Evolutionary conservation across 1,140 invertebrate species (phyloP).

Genomic region (Melitaea cinxia): DNA sequence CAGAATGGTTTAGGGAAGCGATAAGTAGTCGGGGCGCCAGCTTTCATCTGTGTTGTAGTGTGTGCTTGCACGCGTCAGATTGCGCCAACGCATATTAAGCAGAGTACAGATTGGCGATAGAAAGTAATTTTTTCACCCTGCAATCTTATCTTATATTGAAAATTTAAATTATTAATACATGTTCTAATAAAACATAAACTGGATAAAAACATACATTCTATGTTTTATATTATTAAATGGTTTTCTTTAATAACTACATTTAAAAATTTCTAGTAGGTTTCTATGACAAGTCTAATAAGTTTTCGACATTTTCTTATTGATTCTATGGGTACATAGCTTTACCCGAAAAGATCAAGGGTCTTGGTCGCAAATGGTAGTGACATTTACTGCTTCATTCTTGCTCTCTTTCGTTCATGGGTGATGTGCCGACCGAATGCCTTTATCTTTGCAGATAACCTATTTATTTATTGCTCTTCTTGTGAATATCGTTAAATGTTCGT

Average conservation of each 20-base stretch:
- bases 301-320: neutral
- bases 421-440: constrained; percentile 31
- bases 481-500: constrained; percentile 29
- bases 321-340: constrained; percentile 18
- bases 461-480: constrained; percentile 36
- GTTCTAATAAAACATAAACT: too few species aligned
- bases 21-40: constrained; percentile 71
- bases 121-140: neutral
- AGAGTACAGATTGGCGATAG: constrained; percentile 16
- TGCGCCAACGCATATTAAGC: constrained; percentile 47
- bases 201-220: too few species aligned
- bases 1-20: constrained; percentile 59
- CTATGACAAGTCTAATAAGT: neutral
- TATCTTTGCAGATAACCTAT: constrained; percentile 47
- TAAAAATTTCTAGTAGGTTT: too few species aligned
- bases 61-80: constrained; percentile 46
- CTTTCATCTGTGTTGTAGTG: constrained; percentile 66
- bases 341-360: constrained; percentile 34
- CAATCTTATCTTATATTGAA: neutral
- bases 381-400: constrained; percentile 40
- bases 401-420: constrained; percentile 43
- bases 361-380: constrained; percentile 37
- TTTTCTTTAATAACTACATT: too few species aligned
- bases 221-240: too few species aligned
- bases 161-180: too few species aligned